phyloP scores from a whole-genome alignment of 2,888 invertebrate genomes.

The Pseudolycoriella hygida region DNA sequence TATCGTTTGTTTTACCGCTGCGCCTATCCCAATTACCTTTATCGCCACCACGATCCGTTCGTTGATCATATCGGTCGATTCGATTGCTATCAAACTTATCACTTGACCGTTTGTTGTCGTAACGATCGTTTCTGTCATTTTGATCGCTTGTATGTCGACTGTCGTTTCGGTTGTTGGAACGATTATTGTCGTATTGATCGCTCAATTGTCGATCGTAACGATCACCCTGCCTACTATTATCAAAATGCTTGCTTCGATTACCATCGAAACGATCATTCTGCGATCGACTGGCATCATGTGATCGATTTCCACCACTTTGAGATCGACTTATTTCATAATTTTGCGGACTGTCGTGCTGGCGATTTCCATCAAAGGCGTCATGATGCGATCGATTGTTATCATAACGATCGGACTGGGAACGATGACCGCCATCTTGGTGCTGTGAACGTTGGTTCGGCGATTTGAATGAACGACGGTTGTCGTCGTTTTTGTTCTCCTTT shows the following conservation, averaged over 20 bases:
- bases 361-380: background rate
- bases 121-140: background rate
- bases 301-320: background rate
- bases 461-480: background rate
- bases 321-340: background rate
- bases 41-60: background rate
- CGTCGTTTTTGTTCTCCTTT: slow-evolving; percentile 7
- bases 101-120: background rate
- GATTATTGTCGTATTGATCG: background rate
- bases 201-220: background rate
- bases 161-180: background rate
- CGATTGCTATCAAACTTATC: slow-evolving; percentile 1
- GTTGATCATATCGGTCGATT: background rate
- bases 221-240: background rate
- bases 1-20: background rate
- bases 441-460: background rate
- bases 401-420: background rate
- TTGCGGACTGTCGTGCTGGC: background rate
- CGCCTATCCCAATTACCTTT: background rate
- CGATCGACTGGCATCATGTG: too few species aligned
- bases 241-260: background rate
- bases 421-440: background rate
- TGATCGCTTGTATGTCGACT: background rate
- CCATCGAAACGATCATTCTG: background rate
- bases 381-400: background rate